Evolutionary conservation across 2,888 invertebrate species (phyloP), one percentile per base, ranked within the genome.

Genomic region (Chalcosyrphus nemorum): DNA sequence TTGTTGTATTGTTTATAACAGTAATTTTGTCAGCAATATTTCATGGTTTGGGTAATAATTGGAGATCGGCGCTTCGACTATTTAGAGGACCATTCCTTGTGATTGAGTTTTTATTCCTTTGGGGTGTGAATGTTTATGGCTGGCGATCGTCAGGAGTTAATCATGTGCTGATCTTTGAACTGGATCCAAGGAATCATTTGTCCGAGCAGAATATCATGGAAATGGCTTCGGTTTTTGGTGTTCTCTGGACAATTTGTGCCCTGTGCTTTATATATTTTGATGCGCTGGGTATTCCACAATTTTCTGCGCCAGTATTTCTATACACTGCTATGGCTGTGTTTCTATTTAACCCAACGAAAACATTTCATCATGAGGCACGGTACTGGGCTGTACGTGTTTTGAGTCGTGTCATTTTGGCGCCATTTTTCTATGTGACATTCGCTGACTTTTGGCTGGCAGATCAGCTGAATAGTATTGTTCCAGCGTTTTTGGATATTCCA

Each of bases 361-460:
- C 95, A 7, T 94, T 96, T 88, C 93, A 95, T 86, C 95, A 95
- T 88, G 94, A 95, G 88, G 95, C 96, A 0, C 91, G 96, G 47
- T 94, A 95, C 89, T 96, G 96, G 96, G 93, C 96, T 2, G 90
- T 92, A 2, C 88, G 90, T 9, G 89, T 92, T 86, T 86, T 91
- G 92, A 94, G 93, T 92, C 92, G 95, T 21, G 93, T 96, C 87
- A 89, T 95, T 70, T 93, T 94, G 68, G 95, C 96, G 0, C 96
- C 96, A 17, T 95, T 96, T 88, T 95, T 95, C 88, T 94, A 94
- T 89, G 96, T 96, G 1, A 94, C 94, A 56, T 96, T 96, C 90
- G 96, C 96, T 81, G 96, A 96, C 91, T 96, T 96, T 92, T 96
- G 96, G 96, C 93, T 96, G 88, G 96, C 96, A 11, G 96, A 96